phyloP scores from a whole-genome alignment of 2,888 invertebrate genomes.

The Melanophora roralis region DNA sequence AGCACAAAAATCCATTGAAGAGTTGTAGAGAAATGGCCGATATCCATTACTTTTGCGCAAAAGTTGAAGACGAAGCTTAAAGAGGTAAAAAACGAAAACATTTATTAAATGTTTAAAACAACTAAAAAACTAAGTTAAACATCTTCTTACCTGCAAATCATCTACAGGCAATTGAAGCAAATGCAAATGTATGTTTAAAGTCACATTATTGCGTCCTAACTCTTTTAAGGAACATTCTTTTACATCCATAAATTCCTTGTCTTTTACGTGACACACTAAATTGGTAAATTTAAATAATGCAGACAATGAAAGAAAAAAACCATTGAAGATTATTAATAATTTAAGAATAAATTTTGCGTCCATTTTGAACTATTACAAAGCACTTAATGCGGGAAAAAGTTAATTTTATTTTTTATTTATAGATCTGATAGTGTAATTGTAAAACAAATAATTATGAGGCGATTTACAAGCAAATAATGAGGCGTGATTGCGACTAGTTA shows the following conservation, averaged over 20 bases:
- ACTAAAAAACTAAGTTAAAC: not conserved
- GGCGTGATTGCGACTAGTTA: no score
- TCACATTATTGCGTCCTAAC: not conserved
- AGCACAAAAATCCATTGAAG: constrained; percentile 4
- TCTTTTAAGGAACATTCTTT: not conserved
- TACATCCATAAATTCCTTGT: not conserved
- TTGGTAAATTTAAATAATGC: not conserved
- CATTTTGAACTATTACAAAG: no score
- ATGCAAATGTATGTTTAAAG: not conserved
- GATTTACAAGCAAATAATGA: no score
- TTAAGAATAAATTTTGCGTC: not conserved
- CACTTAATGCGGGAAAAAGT: no score
- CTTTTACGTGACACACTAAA: not conserved
- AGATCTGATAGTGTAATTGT: no score
- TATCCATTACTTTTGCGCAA: constrained; percentile 22
- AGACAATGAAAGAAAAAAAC: not conserved
- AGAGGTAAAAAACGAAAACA: not conserved
- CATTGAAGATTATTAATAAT: not conserved
- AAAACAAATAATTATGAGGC: no score
- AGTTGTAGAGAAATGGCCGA: constrained; percentile 29
- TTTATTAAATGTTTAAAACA: not conserved
- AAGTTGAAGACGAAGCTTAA: not conserved
- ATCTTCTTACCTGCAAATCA: not conserved
- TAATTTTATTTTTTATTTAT: no score
- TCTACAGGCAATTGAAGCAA: not conserved